phyloP scores from a whole-genome alignment of 1,140 invertebrate genomes.

The Nomia melanderi region DNA sequence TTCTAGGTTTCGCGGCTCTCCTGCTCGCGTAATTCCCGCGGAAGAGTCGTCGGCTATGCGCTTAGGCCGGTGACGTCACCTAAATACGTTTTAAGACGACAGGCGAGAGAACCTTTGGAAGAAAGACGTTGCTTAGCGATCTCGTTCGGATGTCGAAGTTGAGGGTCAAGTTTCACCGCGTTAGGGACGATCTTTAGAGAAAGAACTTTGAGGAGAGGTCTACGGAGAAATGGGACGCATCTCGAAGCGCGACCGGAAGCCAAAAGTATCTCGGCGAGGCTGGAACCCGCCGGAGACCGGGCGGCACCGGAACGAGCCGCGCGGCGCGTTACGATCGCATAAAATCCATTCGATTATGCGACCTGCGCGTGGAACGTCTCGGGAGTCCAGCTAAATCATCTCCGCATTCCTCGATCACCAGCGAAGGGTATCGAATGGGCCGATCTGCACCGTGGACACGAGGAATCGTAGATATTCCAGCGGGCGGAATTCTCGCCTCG shows the following conservation, averaged over 20 bases:
- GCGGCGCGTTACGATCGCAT: not conserved
- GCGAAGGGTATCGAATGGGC: not conserved
- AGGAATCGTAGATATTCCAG: not conserved
- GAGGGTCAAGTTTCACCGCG: too few species aligned
- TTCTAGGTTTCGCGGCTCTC: conserved; percentile 45
- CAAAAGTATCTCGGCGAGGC: too few species aligned
- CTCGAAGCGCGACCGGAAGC: too few species aligned
- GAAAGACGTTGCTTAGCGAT: too few species aligned
- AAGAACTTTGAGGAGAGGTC: too few species aligned
- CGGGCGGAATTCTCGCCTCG: too few species aligned
- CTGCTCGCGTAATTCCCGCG: conserved; percentile 15
- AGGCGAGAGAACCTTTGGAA: too few species aligned
- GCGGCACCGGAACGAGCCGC: not conserved
- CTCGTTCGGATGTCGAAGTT: too few species aligned
- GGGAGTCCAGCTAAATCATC: conserved; percentile 1
- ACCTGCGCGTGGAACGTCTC: not conserved
- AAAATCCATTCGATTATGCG: not conserved
- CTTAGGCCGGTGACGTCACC: not conserved
- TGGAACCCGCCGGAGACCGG: too few species aligned
- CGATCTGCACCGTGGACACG: conserved; percentile 3
- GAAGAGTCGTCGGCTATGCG: not conserved
- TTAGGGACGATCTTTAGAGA: too few species aligned
- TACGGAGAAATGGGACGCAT: too few species aligned
- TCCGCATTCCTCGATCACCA: not conserved
- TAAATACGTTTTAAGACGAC: not conserved